Evolutionary conservation across 2,888 invertebrate genomes (phyloP), one percentile per base, ranked within the genome.

Genomic region (Drosophila picticornis): DNA sequence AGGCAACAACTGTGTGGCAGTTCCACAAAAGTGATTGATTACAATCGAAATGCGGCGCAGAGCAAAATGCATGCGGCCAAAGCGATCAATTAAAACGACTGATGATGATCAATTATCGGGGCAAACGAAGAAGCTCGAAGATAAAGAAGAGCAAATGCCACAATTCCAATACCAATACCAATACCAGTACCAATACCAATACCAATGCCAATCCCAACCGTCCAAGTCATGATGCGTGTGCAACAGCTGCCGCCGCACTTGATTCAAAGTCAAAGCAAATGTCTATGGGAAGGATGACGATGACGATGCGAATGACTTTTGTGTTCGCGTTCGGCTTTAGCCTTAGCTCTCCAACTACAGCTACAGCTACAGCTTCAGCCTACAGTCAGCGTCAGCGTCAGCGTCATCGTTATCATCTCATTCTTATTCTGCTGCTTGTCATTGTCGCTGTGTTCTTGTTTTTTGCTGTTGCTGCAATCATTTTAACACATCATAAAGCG

Each of bases 11-110:
- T 67, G 27, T 59, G 62, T 65, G 50, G 46, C 72, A 66, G 63
- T 88, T 88, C 88, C 89, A 88, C 90, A 88, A 90, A 88, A 86
- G 88, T 88, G 88, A 88, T 88, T 88, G 90, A 88, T 88, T 88
- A 90, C 90, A 86, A 90, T 84, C 88, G 70, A 87, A 81, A 83
- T 70, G 77, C 76, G 62, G 36, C 56, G 60, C 60, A 61, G 73
- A 73, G 73, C 74, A 32, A 68, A 69, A 75, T 59, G 75, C 52
- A 60, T 31, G 77, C 80, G 72, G 77, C 68, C 71, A 84, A 81
- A 81, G 83, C 86, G 87, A 87, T 87, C 87, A 87, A 87, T 87
- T 87, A 87, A 87, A 90, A 90, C 84, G 87, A 87, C 90, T 90
- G 87, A 87, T 87, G 87, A 87, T 87, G 87, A 87, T 88, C 87